phyloP scores from a whole-genome alignment of 2,113 vertebrate species.

The Campylomormyrus tamandua region DNA sequence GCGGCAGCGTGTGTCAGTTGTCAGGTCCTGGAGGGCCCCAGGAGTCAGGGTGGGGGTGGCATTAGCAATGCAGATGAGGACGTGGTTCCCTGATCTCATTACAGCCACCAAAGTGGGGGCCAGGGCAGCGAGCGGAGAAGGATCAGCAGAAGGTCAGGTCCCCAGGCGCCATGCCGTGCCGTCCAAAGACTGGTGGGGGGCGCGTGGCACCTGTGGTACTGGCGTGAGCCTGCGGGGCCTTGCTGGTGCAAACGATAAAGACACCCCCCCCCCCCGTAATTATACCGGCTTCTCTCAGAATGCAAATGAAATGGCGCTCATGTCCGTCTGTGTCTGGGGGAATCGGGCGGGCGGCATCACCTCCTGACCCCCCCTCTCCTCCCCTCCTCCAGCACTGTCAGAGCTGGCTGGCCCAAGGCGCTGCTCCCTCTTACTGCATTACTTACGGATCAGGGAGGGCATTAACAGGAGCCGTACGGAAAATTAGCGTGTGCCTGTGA shows the following conservation, averaged over 20 bases:
- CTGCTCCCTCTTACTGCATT: constrained; percentile 41
- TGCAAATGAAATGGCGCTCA: constrained; percentile 42
- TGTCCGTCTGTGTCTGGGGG: constrained; percentile 29
- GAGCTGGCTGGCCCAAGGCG: not conserved
- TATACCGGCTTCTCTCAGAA: constrained; percentile 45
- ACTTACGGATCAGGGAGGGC: constrained; percentile 54
- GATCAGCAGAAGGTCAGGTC: constrained; percentile 45
- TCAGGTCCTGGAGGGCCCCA: not conserved
- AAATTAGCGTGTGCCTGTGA: constrained; percentile 45
- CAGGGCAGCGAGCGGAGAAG: constrained; percentile 25
- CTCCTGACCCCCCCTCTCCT: constrained; percentile 19
- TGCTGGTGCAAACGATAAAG: constrained; percentile 35
- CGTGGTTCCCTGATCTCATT: constrained; percentile 46
- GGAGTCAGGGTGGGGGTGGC: constrained; percentile 2
- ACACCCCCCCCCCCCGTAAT: constrained; percentile 31
- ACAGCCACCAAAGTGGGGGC: constrained; percentile 36
- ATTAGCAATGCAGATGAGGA: constrained; percentile 31
- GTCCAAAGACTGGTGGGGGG: not conserved
- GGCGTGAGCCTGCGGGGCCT: not conserved
- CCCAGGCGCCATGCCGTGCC: not conserved
- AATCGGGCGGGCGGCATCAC: constrained; percentile 44
- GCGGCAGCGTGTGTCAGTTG: not conserved
- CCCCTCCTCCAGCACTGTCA: not conserved
- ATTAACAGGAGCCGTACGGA: constrained; percentile 48
- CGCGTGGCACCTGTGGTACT: not conserved